These are phyloP conservation scores for Halcyon smyrnensis DNA, from an alignment of 2,797 vertebrate species.

Conservation along the genomic window DNA sequence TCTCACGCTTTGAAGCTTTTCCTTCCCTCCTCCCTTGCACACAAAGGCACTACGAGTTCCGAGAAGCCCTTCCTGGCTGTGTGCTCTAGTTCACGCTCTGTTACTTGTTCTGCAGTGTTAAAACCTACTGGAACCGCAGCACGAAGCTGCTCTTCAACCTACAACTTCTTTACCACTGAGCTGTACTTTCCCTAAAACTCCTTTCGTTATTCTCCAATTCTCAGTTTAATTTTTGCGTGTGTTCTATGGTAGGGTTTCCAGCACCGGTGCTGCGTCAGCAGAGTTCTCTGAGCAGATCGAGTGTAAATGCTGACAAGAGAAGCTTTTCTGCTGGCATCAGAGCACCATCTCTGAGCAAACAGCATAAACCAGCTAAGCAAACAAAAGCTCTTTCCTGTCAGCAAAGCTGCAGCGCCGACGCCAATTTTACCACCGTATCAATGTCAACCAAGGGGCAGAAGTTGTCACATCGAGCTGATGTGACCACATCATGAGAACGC, in stretches of 20 bases:
- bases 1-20: not conserved
- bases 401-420: fast-evolving
- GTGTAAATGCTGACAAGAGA: not conserved
- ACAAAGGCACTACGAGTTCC: not conserved
- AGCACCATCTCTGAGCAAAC: not conserved
- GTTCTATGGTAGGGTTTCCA: not conserved
- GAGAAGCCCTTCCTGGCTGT: not conserved
- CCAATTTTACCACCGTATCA: fast-evolving
- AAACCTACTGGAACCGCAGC: not conserved
- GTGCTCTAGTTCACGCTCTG: not conserved
- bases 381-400: not conserved
- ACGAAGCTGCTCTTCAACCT: not conserved
- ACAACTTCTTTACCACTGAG: not conserved
- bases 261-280: not conserved
- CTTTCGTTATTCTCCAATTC: not conserved
- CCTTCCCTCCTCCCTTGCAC: not conserved
- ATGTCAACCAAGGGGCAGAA: not conserved
- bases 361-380: not conserved
- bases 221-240: not conserved
- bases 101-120: not conserved
- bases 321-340: slow-evolving; percentile 18
- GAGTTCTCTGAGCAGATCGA: not conserved
- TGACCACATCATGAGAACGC: fast-evolving
- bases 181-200: not conserved
- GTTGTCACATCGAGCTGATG: not conserved